Evolutionary conservation across 2,113 vertebrate genomes (phyloP).

Genomic region (Ceratotherium simum): DNA sequence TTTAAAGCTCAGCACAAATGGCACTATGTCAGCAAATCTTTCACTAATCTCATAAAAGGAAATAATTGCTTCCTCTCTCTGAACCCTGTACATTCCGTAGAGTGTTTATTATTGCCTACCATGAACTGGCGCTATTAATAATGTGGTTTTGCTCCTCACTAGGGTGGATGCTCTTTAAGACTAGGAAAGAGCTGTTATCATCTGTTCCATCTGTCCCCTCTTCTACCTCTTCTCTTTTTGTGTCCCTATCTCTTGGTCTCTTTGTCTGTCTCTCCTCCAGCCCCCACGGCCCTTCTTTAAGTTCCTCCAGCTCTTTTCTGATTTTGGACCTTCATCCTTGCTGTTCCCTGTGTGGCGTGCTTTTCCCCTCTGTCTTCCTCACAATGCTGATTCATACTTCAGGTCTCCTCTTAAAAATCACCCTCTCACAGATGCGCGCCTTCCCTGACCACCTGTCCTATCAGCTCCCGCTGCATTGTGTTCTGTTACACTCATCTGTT

Average conservation of each 20-base stretch:
- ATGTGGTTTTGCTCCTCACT: neutral
- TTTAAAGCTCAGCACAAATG: neutral
- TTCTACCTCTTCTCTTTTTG: neutral
- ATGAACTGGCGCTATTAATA: neutral
- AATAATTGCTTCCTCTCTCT: neutral
- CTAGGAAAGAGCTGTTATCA: neutral
- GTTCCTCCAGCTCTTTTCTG: neutral
- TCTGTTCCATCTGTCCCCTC: neutral
- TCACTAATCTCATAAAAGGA: neutral
- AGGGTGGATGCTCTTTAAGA: neutral
- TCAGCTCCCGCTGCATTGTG: neutral
- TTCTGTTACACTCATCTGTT: neutral
- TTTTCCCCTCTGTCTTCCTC: neutral
- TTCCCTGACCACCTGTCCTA: neutral
- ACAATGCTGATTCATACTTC: neutral
- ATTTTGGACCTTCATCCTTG: neutral
- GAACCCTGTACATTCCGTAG: neutral
- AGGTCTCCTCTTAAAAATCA: neutral
- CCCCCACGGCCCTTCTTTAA: neutral
- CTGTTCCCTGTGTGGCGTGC: neutral
- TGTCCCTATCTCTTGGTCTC: neutral
- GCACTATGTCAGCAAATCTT: neutral
- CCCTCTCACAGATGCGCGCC: accelerated
- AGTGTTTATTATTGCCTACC: neutral
- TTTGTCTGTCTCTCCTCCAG: neutral